phyloP scores from a whole-genome alignment of 2,797 vertebrate genomes.

The Phrynocephalus guinanensis region DNA sequence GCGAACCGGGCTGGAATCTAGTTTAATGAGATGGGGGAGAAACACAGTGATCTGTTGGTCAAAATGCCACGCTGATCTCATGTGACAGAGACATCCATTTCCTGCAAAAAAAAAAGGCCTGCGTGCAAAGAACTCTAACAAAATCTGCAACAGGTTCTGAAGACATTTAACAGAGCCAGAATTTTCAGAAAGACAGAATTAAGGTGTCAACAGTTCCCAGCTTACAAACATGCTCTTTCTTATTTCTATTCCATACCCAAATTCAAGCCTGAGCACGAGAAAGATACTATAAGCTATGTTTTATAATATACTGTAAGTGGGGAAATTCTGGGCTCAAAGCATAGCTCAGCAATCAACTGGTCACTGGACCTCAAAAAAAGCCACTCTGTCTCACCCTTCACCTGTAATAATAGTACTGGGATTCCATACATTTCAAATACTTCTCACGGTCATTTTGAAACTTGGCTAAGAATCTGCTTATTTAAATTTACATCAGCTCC shows the following conservation, averaged over 20 bases:
- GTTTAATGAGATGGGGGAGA: neutral
- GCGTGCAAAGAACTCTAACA: neutral
- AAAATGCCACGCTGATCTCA: slow-evolving; percentile 2
- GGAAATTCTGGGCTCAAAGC: neutral
- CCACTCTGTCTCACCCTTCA: neutral
- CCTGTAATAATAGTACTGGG: no score
- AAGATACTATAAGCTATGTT: neutral
- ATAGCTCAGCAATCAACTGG: neutral
- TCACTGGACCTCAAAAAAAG: neutral
- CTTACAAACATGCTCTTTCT: neutral
- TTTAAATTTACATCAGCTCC: neutral
- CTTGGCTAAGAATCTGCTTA: neutral
- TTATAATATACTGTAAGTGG: neutral
- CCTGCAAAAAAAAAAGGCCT: neutral
- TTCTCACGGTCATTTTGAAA: neutral
- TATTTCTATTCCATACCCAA: neutral
- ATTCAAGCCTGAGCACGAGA: neutral
- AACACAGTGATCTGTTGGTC: slow-evolving; percentile 46
- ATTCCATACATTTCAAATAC: neutral
- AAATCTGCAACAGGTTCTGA: rapidly evolving
- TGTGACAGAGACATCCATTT: neutral
- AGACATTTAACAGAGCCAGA: neutral
- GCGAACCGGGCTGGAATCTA: slow-evolving; percentile 85
- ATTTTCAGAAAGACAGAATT: neutral
- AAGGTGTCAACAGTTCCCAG: neutral